phyloP scores from a whole-genome alignment of 2,113 vertebrate genomes.

The Tapirus terrestris region DNA sequence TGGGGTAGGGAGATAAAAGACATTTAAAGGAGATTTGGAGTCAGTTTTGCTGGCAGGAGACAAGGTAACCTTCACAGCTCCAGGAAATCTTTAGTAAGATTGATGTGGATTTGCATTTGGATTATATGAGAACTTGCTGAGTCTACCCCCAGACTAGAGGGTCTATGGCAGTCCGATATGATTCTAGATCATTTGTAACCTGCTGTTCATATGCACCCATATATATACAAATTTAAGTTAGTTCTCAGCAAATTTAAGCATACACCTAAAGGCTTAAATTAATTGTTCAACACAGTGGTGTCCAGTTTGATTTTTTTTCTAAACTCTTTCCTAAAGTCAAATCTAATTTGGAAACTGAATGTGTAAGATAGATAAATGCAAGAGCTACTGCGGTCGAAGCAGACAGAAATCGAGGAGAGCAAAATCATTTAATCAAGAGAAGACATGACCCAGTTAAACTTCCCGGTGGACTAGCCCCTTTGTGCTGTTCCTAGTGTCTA shows the following conservation, averaged over 20 bases:
- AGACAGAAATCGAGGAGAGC: neutral
- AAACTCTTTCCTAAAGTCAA: neutral
- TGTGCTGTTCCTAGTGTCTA: neutral
- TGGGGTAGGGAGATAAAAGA: neutral
- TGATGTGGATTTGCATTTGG: neutral
- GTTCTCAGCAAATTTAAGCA: neutral
- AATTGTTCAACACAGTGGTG: neutral
- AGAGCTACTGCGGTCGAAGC: neutral
- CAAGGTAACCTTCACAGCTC: neutral
- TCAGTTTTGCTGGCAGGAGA: neutral
- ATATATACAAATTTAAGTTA: neutral
- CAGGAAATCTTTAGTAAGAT: neutral
- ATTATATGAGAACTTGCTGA: neutral
- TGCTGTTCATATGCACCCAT: neutral
- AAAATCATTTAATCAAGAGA: neutral
- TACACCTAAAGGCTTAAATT: neutral
- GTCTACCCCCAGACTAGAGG: neutral
- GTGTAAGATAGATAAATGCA: constrained; percentile 13
- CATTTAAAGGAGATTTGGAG: neutral
- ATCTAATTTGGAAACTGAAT: constrained; percentile 41
- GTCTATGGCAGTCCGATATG: too few species aligned
- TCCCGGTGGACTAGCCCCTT: neutral
- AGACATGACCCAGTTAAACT: neutral
- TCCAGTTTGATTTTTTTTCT: neutral
- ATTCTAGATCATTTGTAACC: neutral